Percentiles rank a stretch among this genome's conserved stretches.
phyloP scores from a whole-genome alignment of 2,888 invertebrate genomes.

The Pseudeuparius sepicola region DNA sequence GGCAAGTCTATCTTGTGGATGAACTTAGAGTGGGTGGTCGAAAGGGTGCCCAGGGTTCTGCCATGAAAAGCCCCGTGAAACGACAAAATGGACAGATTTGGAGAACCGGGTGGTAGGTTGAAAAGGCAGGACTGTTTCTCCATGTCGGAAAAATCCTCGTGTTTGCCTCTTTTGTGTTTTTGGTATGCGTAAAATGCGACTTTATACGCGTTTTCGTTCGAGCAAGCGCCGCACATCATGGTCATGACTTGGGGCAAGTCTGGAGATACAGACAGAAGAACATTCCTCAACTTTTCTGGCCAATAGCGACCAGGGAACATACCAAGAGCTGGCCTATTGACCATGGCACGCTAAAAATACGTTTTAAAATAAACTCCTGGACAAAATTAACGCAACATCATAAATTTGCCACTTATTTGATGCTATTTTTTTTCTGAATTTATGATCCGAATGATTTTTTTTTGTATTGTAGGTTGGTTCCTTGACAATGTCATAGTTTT shows the following conservation, averaged over 20 bases:
- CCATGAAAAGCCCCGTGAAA: conserved; percentile 92
- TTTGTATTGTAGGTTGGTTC: too few relatives aligned
- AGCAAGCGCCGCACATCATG: conserved; percentile 97
- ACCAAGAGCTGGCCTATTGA: conserved; percentile 95
- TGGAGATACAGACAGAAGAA: conserved; percentile 68
- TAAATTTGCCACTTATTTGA: too few relatives aligned
- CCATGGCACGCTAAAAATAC: too few relatives aligned
- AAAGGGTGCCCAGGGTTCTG: conserved; percentile 74
- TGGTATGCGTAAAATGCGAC: conserved; percentile 83
- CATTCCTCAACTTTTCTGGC: conserved; percentile 62
- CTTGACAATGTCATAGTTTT: too few relatives aligned
- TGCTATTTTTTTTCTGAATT: too few relatives aligned
- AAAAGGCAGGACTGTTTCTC: conserved; percentile 75
- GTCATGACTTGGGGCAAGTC: conserved; percentile 66
- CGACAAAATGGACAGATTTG: conserved; percentile 71
- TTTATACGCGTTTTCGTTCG: conserved; percentile 95
- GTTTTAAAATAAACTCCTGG: too few relatives aligned
- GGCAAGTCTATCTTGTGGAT: conserved; percentile 94
- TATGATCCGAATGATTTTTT: too few relatives aligned
- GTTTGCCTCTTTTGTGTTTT: conserved; percentile 59
- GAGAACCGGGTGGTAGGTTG: conserved; percentile 81
- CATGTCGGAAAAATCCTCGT: conserved; percentile 58
- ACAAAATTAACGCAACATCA: too few relatives aligned
- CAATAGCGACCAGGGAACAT: conserved; percentile 87
- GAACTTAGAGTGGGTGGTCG: conserved; percentile 59